phyloP scores from a whole-genome alignment of 2,113 vertebrate genomes.

The Gavia stellata region DNA sequence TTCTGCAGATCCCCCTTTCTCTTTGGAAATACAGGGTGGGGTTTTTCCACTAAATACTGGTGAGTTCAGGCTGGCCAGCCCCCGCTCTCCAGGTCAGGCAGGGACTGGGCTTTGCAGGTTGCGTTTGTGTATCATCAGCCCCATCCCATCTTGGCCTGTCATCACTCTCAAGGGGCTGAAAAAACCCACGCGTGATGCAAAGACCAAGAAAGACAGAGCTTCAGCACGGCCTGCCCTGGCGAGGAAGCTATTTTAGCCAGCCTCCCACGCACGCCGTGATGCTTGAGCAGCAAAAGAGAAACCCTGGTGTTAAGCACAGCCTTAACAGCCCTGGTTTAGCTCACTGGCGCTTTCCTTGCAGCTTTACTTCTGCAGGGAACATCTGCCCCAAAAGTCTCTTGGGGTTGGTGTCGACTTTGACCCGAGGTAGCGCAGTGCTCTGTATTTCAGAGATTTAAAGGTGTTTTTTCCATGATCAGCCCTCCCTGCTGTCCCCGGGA shows the following conservation, averaged over 20 bases:
- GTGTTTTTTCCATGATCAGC: neutral
- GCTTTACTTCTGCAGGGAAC: neutral
- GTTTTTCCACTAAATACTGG: neutral
- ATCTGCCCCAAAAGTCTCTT: neutral
- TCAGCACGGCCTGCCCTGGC: neutral
- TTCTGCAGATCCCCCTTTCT: neutral
- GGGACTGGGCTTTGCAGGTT: neutral
- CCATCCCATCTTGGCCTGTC: neutral
- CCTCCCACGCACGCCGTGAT: neutral
- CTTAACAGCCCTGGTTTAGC: neutral
- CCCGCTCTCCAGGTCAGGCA: neutral
- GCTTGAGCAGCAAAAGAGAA: constrained; percentile 15
- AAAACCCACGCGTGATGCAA: neutral
- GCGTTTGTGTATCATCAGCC: neutral
- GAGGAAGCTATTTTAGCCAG: constrained; percentile 24
- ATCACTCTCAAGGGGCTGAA: no score
- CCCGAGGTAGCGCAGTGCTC: accelerated
- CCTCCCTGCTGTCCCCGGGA: accelerated
- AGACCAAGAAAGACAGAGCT: neutral
- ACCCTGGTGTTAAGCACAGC: neutral
- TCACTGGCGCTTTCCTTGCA: accelerated
- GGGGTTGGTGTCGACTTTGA: neutral
- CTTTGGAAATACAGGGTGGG: neutral
- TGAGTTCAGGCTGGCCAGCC: neutral
- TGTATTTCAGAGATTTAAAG: neutral